A percentile compares a stretch with the other conserved stretches of the same genome.
Conservation (phyloP, 2,113 vertebrate genomes). For the Lophura nycthemera region DNA sequence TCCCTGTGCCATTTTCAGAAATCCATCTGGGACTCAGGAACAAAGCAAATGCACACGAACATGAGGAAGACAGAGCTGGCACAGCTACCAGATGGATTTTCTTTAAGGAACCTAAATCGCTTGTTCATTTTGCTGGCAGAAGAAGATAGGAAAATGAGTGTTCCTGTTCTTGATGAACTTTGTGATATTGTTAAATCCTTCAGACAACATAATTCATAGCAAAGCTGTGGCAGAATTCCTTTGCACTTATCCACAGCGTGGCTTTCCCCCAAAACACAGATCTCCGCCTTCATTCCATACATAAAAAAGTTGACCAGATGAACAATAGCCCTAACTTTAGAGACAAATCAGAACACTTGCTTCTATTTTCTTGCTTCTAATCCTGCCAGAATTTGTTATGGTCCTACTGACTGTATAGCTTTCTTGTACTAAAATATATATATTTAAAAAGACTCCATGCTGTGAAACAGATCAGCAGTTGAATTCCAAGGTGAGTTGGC, state of each 20-base stretch:
- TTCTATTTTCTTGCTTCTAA: neutral
- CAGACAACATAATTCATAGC: slow-evolving; percentile 60
- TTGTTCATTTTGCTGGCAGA: slow-evolving; percentile 67
- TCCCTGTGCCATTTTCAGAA: slow-evolving; percentile 45
- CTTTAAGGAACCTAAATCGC: slow-evolving; percentile 61
- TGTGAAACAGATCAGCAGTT: neutral
- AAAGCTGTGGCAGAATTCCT: slow-evolving; percentile 56
- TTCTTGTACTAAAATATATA: neutral
- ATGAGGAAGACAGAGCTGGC: slow-evolving; percentile 64
- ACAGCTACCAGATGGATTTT: slow-evolving; percentile 65
- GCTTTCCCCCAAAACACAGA: slow-evolving; percentile 44
- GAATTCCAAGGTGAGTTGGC: neutral
- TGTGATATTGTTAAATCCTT: slow-evolving; percentile 51
- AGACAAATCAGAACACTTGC: slow-evolving; percentile 15
- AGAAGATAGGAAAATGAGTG: slow-evolving; percentile 64
- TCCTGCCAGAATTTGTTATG: neutral
- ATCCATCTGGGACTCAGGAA: slow-evolving; percentile 50
- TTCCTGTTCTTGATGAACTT: slow-evolving; percentile 45
- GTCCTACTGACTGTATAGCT: neutral
- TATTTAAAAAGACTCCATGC: neutral
- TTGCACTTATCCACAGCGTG: slow-evolving; percentile 28
- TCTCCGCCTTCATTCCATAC: slow-evolving; percentile 7
- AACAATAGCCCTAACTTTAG: slow-evolving; percentile 42
- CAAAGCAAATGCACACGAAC: slow-evolving; percentile 50
- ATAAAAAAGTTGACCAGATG: neutral